These are phyloP conservation scores for Cossypha dichroa DNA, from an alignment of 2,797 vertebrate species.

Conservation along the genomic window DNA sequence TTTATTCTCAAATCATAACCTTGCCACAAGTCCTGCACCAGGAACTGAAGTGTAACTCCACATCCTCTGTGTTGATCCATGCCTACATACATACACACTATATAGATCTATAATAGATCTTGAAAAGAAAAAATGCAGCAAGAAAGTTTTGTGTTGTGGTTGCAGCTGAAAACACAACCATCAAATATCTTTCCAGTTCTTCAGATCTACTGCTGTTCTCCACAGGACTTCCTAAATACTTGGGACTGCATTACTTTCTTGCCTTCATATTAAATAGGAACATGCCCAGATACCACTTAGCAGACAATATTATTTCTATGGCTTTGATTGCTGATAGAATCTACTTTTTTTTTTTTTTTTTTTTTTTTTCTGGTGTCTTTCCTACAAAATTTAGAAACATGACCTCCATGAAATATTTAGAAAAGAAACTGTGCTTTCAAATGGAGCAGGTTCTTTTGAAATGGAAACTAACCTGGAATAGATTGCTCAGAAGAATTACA, in stretches of 20 bases:
- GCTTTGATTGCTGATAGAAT: background rate
- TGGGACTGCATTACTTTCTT: background rate
- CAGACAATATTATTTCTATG: background rate
- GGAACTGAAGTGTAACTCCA: background rate
- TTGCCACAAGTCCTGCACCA: background rate
- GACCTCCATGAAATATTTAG: background rate
- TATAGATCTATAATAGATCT: background rate
- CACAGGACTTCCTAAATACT: background rate
- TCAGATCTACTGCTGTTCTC: background rate
- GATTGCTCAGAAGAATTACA: background rate
- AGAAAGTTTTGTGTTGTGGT: background rate
- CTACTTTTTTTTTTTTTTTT: background rate
- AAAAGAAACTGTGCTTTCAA: background rate
- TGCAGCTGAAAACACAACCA: background rate
- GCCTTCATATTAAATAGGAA: background rate
- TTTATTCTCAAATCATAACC: background rate
- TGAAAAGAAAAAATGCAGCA: background rate
- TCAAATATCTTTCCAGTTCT: background rate
- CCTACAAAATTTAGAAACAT: background rate
- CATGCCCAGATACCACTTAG: background rate
- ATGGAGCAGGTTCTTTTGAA: background rate
- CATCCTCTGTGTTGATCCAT: background rate
- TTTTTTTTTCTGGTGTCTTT: background rate
- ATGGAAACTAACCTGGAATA: background rate
- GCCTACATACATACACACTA: accelerated